Evolutionary conservation across 2,113 vertebrate species (phyloP), one percentile per base, ranked within the genome.

Genomic region (Pyrgilauda ruficollis): DNA sequence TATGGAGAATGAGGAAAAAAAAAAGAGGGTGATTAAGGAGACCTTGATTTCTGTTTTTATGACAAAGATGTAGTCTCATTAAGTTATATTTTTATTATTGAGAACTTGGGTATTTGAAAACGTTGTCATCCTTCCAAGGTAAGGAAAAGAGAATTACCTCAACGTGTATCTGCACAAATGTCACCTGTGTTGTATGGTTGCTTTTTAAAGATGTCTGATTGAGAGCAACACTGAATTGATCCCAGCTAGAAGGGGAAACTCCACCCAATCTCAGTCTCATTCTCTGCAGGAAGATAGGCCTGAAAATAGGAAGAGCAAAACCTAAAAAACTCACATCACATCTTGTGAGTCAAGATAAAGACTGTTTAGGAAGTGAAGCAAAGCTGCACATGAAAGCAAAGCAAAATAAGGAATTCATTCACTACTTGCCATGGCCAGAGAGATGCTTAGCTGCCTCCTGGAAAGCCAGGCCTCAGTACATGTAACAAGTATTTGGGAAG

Each of bases 281-380:
- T 26, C 11, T 7, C 8, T 11, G 2, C 31, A 46, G 16, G 1
- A 20, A 52, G 41, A 52, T 1, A 0, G 2, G 1, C 0, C 2
- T 41, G 15, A 58, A 7, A 43, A 76, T 1, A 63, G 8, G 20
- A 67, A 74, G 13, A 10, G 2, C 2, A 61, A 67, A 83, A 37
- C 4, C 15, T 28, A 49, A 43, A 55, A 58, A 31, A 18, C 31
- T 1, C 21, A 58, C 53, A 37, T 1, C 7, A 52, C 39, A 13
- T 39, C 35, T 37, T 56, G 3, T 53, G 17, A 5, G 17, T 84
- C 27, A 76, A 49, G 21, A 46, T 59, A 56, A 76, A 75, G 39
- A 13, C 10, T 49, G 9, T 58, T 77, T 66, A 78, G 53, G 13
- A 70, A 58, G 15, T 15, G n/a, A 70, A 58, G 12, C 3, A 66